Evolutionary conservation across 2,797 vertebrate species (phyloP).

Genomic region (Oreochromis mossambicus): DNA sequence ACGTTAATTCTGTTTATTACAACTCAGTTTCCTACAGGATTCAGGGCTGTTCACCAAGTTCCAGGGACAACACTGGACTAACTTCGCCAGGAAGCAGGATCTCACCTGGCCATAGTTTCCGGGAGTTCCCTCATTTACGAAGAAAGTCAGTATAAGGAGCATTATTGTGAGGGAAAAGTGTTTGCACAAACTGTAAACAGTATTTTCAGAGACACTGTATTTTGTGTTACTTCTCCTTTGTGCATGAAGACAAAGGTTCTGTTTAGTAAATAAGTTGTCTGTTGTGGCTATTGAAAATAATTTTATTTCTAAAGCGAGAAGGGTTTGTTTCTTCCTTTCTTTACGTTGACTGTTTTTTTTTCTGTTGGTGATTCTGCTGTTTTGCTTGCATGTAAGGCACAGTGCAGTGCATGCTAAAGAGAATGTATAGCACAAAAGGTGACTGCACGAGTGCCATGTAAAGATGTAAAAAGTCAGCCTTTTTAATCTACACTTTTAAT

Average conservation of each 20-base stretch:
- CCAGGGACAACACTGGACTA: slow-evolving; percentile 81
- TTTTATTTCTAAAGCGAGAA: slow-evolving; percentile 3
- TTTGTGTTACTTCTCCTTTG: slow-evolving; percentile 28
- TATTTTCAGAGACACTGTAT: slow-evolving; percentile 23
- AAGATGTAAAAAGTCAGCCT: slow-evolving; percentile 9
- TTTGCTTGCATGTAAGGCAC: slow-evolving; percentile 47
- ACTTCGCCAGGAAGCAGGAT: slow-evolving; percentile 84
- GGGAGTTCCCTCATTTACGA: slow-evolving; percentile 70
- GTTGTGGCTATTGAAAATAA: background rate
- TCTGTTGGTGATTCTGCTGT: slow-evolving; percentile 25
- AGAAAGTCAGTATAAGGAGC: slow-evolving; percentile 84
- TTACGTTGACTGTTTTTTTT: background rate
- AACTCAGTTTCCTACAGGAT: slow-evolving; percentile 84
- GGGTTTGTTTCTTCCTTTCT: background rate
- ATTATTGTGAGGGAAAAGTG: background rate
- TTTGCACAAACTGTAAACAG: slow-evolving; percentile 35
- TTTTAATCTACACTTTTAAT: slow-evolving; percentile 18
- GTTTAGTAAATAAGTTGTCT: background rate
- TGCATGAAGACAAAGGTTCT: slow-evolving; percentile 31
- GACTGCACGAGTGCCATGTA: slow-evolving; percentile 41
- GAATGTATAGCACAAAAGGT: slow-evolving; percentile 42
- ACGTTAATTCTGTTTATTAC: slow-evolving; percentile 82
- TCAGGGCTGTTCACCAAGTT: slow-evolving; percentile 77
- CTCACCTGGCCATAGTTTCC: slow-evolving; percentile 72
- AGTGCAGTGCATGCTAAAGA: slow-evolving; percentile 53